A percentile compares a stretch with the other conserved stretches of the same genome.
These are phyloP conservation scores for Erythrocebus patas DNA, from an alignment of 2,113 vertebrate species.

Conservation along the genomic window DNA sequence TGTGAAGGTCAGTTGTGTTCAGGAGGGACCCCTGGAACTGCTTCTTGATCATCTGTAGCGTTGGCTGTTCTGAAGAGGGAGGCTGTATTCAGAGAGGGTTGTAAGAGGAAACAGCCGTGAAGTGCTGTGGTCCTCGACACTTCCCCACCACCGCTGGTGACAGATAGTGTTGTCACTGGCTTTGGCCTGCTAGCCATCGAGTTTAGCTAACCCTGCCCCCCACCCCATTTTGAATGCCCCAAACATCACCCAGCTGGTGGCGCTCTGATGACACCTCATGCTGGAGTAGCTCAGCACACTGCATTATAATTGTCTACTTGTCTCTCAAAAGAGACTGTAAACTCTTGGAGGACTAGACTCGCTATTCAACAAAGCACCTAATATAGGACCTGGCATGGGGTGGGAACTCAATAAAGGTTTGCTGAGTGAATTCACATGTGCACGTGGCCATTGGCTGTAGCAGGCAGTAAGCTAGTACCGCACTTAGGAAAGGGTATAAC, in stretches of 20 bases:
- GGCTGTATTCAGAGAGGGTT: too few species aligned
- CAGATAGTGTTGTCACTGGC: background rate
- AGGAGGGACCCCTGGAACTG: background rate
- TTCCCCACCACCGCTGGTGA: background rate
- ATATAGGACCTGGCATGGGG: background rate
- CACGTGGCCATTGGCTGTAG: background rate
- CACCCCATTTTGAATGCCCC: background rate
- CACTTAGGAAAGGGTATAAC: background rate
- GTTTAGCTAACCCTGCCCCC: background rate
- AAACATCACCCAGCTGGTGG: background rate
- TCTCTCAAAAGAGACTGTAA: background rate
- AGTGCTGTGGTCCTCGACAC: background rate
- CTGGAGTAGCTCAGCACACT: background rate
- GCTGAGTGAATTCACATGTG: background rate
- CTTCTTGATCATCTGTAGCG: background rate
- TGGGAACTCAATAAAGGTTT: background rate
- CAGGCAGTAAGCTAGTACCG: background rate
- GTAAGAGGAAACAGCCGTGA: background rate
- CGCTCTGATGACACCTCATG: background rate
- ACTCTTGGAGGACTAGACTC: background rate
- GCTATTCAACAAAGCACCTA: background rate
- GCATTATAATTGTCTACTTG: background rate
- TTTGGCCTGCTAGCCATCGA: background rate
- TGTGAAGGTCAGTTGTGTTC: background rate
- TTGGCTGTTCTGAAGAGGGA: background rate